Evolutionary conservation across 2,888 invertebrate genomes (phyloP).

Genomic region (Oscheius sp.): DNA sequence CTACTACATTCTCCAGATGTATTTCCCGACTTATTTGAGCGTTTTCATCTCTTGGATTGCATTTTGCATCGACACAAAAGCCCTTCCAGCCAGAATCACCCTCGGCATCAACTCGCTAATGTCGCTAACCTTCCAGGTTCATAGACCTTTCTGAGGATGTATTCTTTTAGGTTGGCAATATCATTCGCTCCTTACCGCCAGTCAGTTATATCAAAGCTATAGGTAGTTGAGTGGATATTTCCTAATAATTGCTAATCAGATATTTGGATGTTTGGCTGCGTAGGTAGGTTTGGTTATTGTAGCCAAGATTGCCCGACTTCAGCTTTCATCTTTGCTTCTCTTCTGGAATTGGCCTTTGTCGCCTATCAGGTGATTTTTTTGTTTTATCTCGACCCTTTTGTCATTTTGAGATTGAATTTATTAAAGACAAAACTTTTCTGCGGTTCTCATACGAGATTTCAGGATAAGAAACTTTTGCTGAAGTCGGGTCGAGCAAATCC

Average conservation of each 20-base stretch:
- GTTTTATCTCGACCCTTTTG: too few relatives aligned
- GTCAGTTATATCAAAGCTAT: constrained; percentile 67
- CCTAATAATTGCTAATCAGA: background rate
- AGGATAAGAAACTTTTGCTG: constrained; percentile 58
- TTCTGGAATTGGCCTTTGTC: constrained; percentile 65
- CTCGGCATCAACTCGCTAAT: constrained; percentile 67
- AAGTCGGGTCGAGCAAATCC: constrained; percentile 45
- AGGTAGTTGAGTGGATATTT: constrained; percentile 49
- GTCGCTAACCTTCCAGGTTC: constrained; percentile 63
- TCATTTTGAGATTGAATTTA: background rate
- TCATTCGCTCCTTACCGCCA: constrained; percentile 65
- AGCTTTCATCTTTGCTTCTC: constrained; percentile 66
- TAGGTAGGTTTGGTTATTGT: too few relatives aligned
- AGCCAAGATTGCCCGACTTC: too few relatives aligned
- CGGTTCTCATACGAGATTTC: background rate
- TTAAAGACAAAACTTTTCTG: too few relatives aligned
- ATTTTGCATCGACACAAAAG: constrained; percentile 62
- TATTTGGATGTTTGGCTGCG: constrained; percentile 59
- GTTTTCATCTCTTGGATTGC: constrained; percentile 67
- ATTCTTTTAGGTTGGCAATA: constrained; percentile 60
- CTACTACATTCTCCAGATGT: constrained; percentile 64
- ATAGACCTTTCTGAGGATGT: background rate
- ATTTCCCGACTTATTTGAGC: constrained; percentile 64
- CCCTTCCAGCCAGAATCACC: constrained; percentile 65
- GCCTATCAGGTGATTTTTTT: constrained; percentile 59